phyloP scores from a whole-genome alignment of 2,797 vertebrate species.

The Melanotaenia maccullochi region DNA sequence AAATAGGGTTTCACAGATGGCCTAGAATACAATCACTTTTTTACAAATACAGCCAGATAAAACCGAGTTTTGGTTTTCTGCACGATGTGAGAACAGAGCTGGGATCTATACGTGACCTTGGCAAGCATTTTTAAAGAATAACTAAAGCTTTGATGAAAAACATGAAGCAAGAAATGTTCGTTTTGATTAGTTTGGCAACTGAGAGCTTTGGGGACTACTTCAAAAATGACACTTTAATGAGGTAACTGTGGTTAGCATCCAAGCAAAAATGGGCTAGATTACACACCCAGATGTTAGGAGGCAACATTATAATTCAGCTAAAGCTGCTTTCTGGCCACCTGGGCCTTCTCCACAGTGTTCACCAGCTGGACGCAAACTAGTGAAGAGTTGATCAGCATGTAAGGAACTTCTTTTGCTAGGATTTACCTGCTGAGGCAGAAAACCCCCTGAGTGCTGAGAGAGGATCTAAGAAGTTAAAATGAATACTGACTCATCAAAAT shows the following conservation, averaged over 20 bases:
- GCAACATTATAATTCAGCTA: slow-evolving; percentile 1
- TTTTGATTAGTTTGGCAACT: not conserved
- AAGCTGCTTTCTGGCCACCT: not conserved
- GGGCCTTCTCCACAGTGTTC: not conserved
- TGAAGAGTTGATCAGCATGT: not conserved
- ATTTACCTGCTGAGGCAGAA: slow-evolving; percentile 3
- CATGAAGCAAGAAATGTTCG: not conserved
- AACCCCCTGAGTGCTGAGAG: not conserved
- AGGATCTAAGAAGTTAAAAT: not conserved
- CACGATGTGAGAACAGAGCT: slow-evolving; percentile 4
- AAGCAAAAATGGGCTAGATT: not conserved
- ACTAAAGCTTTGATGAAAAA: not conserved
- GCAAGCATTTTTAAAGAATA: not conserved
- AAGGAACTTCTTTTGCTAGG: not conserved
- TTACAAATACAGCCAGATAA: slow-evolving; percentile 9
- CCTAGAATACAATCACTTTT: not conserved
- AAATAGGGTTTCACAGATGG: slow-evolving; percentile 18
- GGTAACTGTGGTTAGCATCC: not conserved
- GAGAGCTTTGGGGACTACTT: not conserved
- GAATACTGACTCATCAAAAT: not conserved
- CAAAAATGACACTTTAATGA: slow-evolving; percentile 1
- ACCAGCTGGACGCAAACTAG: not conserved
- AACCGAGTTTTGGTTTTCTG: slow-evolving; percentile 10
- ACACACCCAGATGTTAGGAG: not conserved
- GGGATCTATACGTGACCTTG: not conserved